Evolutionary conservation across 2,797 vertebrate genomes (phyloP).

Genomic region (Mus caroli): DNA sequence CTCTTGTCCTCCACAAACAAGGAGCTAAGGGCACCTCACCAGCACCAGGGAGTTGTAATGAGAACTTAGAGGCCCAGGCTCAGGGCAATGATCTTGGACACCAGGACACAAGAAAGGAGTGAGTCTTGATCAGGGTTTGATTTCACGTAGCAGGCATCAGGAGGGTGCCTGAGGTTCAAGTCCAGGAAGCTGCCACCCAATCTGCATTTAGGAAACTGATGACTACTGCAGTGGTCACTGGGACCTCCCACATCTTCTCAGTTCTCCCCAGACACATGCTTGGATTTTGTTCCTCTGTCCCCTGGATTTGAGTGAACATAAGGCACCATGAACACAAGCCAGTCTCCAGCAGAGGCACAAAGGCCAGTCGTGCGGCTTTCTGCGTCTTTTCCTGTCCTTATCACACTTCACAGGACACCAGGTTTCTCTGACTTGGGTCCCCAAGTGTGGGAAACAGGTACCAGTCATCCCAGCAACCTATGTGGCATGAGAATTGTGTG

Average conservation of each 20-base stretch:
- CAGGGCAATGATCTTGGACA: not conserved
- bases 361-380: not conserved
- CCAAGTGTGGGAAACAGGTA: not conserved
- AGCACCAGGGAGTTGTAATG: not conserved
- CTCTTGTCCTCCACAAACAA: not conserved
- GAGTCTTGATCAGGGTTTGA: not conserved
- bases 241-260: not conserved
- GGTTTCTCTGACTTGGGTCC: not conserved
- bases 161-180: not conserved
- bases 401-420: too few relatives aligned
- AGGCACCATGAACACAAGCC: not conserved
- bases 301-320: not conserved
- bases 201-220: not conserved
- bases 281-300: not conserved
- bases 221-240: not conserved
- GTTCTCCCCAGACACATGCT: not conserved
- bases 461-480: not conserved
- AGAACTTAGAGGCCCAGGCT: not conserved
- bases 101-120: not conserved
- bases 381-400: constrained; percentile 17
- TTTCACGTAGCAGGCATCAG: not conserved
- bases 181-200: not conserved
- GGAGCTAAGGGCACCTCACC: not conserved
- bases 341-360: not conserved
- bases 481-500: not conserved